These are phyloP conservation scores for Drosophila acutilabella DNA, from an alignment of 2,888 invertebrate species.

Conservation along the genomic window DNA sequence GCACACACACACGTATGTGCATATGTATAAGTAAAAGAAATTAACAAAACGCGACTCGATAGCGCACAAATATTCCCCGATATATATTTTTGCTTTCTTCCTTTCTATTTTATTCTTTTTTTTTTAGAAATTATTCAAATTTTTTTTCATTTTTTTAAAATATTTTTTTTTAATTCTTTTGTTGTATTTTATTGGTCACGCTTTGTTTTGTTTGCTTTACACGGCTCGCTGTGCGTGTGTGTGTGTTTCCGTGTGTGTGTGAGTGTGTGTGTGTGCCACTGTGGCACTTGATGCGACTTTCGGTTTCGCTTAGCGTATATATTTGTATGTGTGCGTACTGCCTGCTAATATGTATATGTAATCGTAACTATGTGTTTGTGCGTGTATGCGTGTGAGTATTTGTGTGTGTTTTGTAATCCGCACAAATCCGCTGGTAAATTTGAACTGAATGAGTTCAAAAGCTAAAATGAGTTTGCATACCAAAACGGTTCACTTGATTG, in stretches of 20 bases:
- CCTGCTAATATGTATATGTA: not conserved
- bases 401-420: slow-evolving; percentile 70
- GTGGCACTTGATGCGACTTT: slow-evolving; percentile 43
- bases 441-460: slow-evolving; percentile 81
- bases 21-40: not conserved
- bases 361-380: not conserved
- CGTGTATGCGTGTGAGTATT: slow-evolving; percentile 1
- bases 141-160: slow-evolving; percentile 2
- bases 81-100: slow-evolving; percentile 7
- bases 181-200: slow-evolving; percentile 22
- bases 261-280: slow-evolving; percentile 13
- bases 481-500: slow-evolving; percentile 63
- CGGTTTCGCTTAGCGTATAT: slow-evolving; percentile 17
- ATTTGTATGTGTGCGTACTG: slow-evolving; percentile 8
- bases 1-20: not conserved
- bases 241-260: slow-evolving; percentile 7
- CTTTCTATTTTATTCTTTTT: not conserved
- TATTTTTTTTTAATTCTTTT: slow-evolving; percentile 11
- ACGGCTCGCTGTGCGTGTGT: slow-evolving; percentile 16
- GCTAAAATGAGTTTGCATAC: slow-evolving; percentile 78
- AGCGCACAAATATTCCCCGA: slow-evolving; percentile 14
- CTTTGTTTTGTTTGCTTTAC: slow-evolving; percentile 36
- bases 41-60: slow-evolving; percentile 13
- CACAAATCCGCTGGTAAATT: slow-evolving; percentile 81
- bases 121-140: not conserved